Base-by-base conservation (phyloP, 2,888 invertebrate species). In the Zygothrica quintamaculata region DNA sequence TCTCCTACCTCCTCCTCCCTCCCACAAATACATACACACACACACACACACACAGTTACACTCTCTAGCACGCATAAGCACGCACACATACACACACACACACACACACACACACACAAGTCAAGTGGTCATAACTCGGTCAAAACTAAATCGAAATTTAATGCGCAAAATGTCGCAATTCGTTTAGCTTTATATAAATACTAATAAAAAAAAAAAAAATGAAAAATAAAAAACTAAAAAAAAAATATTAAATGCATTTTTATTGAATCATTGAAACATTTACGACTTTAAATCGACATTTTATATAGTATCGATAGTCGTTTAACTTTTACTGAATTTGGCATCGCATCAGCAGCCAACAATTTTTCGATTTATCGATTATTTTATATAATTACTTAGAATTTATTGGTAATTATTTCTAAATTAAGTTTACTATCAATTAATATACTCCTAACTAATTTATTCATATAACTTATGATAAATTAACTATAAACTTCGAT, bases 101-200 rank as follows among this genome's bases (percentile, higher is more conserved):
- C 9, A n/a, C 5, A 7, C 29, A 7, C 29, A 7, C 29, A 7
- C 29, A 29, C 5, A 29, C 7, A 29, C 29, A 5, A 29, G 7
- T 29, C 29, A 9, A 37, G 22, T 50, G 15, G 36, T 43, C 51
- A 37, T 22, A 47, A 26, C 39, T 31, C 33, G 11, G 15, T 51
- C 34, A 51, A 33, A 65, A 47, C 33, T 52, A 29, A 39, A 55
- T 26, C 44, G 26, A 56, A 65, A 39, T 39, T 43, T 31, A 40
- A 31, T 58, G 31, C 43, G 5, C 5, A 22, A 22, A 48, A 25
- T 44, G 44, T 50, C 11, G 40, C 50, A 65, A 65, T 40, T 47
- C 36, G 39, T 13, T 11, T 12, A 12, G 48, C 34, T 40, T 39
- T 13, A 25, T 47, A 40, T 12, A 40, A 40, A 36, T 44, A 25